Evolutionary conservation across 2,113 vertebrate genomes (phyloP).

Genomic region (Orycteropus afer): DNA sequence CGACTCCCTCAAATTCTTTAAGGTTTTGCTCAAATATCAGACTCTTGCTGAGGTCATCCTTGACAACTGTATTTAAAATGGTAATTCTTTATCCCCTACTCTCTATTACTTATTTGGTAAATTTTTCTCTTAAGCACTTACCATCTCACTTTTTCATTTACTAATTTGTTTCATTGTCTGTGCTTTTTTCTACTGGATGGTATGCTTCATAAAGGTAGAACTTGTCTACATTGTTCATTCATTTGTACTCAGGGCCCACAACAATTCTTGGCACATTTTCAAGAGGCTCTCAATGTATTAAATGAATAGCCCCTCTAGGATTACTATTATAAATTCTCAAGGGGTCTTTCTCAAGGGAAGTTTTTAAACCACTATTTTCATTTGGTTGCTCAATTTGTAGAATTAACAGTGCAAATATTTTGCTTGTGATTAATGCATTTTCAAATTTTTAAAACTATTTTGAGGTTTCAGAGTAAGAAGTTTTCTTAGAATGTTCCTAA

Average conservation of each 20-base stretch:
- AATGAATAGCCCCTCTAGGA: neutral
- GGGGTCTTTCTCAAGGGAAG: neutral
- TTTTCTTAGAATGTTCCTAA: neutral
- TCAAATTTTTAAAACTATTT: conserved; percentile 8
- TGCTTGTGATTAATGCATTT: neutral
- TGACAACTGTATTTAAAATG: neutral
- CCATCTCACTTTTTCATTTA: neutral
- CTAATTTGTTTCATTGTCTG: neutral
- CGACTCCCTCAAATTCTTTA: neutral
- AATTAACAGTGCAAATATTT: neutral
- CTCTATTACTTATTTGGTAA: neutral
- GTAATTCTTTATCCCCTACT: accelerated
- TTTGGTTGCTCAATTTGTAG: neutral
- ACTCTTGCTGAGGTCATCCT: neutral
- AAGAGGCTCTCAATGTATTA: neutral
- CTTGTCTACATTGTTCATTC: neutral
- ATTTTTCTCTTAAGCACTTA: neutral
- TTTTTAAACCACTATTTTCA: conserved; percentile 2
- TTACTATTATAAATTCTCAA: neutral
- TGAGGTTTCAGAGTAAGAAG: neutral
- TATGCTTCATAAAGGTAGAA: neutral
- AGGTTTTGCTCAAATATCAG: neutral
- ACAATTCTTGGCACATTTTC: neutral
- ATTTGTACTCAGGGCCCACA: neutral
- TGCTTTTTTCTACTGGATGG: neutral